Base-by-base conservation (phyloP, 2,797 vertebrate genomes). In the Microchirus variegatus region DNA sequence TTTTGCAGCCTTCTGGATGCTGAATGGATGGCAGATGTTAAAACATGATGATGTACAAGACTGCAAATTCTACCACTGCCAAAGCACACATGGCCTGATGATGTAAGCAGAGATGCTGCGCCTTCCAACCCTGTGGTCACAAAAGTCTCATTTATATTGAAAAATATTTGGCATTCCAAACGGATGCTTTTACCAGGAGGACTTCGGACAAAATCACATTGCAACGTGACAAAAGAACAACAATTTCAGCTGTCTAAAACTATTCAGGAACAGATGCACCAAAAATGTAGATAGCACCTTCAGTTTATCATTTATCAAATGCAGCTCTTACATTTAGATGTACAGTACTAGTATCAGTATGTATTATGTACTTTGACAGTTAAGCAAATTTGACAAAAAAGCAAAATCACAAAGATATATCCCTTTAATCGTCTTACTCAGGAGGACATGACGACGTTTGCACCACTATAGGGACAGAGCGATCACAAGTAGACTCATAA, bases 21-120 rank as follows among this genome's bases (percentile, higher is more conserved):
- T 52, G 45, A 66, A 74, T 22, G 22, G 22, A 74, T 15, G 64
- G 78, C 84, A 86, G 83, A 89, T 81, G 87, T 78, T 70, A 52
- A 65, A 68, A 61, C 57, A 50, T 0, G 8, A 47, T 12, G 43
- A 68, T 54, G 67, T 37, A 66, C 19, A 52, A 45, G 60, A 51
- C 80, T 66, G 81, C 64, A 60, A 78, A 78, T 70, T 63, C 57
- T 64, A 71, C 71, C 75, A 59, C 60, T 17, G 70, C 59, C 53
- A 22, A 72, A 22, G 53, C 26, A 52, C 67, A 68, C 55, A 44
- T 51, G 63, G 63, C 56, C 53, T 53, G 56, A 80, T 66, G 66
- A 64, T 52, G 59, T 26, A 69, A 43, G 40, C 48, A 64, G 61
- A 78, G 43, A 69, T 0, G 10, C 41, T 0, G 17, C 17, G 18